These are phyloP conservation scores for Hippopotamus amphibius DNA, from an alignment of 2,113 vertebrate genomes.

Conservation along the genomic window DNA sequence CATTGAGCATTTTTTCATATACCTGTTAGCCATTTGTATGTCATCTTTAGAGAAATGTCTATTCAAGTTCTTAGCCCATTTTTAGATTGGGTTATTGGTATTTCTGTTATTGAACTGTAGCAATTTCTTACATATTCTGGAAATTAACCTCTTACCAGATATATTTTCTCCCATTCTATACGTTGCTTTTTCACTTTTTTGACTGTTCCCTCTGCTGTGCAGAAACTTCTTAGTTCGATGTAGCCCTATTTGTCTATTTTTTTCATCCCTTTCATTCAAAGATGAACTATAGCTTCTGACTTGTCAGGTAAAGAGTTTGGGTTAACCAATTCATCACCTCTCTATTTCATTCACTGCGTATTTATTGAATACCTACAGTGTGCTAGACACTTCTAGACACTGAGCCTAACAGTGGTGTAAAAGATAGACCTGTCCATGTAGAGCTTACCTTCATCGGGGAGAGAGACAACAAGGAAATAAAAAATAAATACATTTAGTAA, in stretches of 20 bases:
- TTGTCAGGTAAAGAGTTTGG: not conserved
- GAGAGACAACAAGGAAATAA: not conserved
- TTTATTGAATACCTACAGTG: not conserved
- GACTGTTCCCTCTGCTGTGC: not conserved
- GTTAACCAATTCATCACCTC: not conserved
- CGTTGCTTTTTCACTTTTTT: not conserved
- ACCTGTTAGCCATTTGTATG: not conserved
- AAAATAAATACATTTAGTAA: not conserved
- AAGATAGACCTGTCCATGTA: not conserved
- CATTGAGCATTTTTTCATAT: not conserved
- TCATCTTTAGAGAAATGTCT: not conserved
- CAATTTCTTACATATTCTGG: not conserved
- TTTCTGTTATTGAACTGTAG: not conserved
- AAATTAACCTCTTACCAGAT: not conserved
- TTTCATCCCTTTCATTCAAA: constrained; percentile 3
- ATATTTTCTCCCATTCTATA: not conserved
- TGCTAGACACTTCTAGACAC: too few species aligned
- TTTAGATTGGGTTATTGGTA: not conserved
- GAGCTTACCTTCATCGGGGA: not conserved
- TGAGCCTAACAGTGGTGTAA: not conserved
- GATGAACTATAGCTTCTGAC: not conserved
- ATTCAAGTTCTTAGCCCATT: not conserved
- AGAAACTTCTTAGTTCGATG: not conserved
- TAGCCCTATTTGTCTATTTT: not conserved
- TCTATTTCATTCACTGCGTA: not conserved